These are phyloP conservation scores for Opisthograptis luteolata DNA, from an alignment of 2,888 invertebrate species.

Conservation along the genomic window DNA sequence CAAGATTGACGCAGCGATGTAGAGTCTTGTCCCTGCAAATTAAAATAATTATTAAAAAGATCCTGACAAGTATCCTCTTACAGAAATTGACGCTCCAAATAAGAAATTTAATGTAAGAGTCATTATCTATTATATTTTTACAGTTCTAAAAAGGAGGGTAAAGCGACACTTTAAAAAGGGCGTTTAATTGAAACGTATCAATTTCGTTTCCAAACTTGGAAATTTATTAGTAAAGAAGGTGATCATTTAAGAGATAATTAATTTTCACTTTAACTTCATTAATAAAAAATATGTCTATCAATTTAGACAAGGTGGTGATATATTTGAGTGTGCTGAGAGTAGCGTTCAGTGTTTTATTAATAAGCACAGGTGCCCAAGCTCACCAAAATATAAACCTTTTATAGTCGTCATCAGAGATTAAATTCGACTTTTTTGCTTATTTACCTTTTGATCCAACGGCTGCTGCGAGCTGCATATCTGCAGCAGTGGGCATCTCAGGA, in stretches of 20 bases:
- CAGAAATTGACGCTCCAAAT: conserved; percentile 9
- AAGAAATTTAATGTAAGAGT: conserved; percentile 41
- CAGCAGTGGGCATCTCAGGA: conserved; percentile 79
- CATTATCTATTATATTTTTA: conserved; percentile 40
- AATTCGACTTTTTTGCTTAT: no score
- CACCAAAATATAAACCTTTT: no score
- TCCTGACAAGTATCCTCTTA: conserved; percentile 7
- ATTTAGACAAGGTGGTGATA: no score
- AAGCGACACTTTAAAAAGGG: conserved; percentile 42
- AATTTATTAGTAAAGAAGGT: conserved; percentile 7
- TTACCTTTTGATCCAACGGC: conserved; percentile 75
- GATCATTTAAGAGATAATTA: conserved; percentile 1
- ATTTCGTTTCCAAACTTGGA: conserved; percentile 17
- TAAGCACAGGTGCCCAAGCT: no score
- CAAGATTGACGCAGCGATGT: conserved; percentile 53
- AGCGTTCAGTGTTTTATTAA: no score
- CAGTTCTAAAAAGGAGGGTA: conserved; percentile 50
- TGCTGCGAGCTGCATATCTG: conserved; percentile 77
- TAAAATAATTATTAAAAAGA: conserved; percentile 15
- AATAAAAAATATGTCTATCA: no score
- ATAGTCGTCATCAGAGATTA: no score
- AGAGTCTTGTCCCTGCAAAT: conserved; percentile 62
- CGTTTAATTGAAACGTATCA: conserved; percentile 33
- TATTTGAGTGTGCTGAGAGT: no score
- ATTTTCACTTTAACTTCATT: no score